Conservation (phyloP, 1,140 invertebrate genomes). For the Sycophila sp. region DNA sequence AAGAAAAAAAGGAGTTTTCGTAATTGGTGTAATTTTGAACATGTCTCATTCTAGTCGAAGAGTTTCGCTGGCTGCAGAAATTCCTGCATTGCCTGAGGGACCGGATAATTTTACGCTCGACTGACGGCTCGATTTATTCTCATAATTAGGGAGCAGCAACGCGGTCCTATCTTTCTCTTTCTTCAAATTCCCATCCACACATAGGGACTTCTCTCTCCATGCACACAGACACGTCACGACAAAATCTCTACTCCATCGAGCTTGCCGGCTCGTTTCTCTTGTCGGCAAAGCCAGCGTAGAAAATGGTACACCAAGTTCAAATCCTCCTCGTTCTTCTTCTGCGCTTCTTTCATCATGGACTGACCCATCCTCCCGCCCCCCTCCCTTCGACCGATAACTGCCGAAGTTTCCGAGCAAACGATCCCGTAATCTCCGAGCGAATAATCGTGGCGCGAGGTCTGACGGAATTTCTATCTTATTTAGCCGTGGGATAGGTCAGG, state of each 20-base stretch:
- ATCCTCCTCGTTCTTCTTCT: background rate
- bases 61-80: too few relatives aligned
- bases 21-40: too few relatives aligned
- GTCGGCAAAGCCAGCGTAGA: background rate
- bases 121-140: slow-evolving; percentile 44
- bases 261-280: too few relatives aligned
- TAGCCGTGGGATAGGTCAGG: background rate
- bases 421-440: background rate
- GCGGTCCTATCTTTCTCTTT: slow-evolving; percentile 2
- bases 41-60: too few relatives aligned
- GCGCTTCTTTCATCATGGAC: background rate
- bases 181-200: background rate
- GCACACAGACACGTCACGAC: too few relatives aligned
- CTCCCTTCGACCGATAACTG: too few relatives aligned
- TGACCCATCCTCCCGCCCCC: too few relatives aligned
- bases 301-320: background rate
- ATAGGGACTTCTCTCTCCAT: too few relatives aligned
- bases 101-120: slow-evolving; percentile 45
- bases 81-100: too few relatives aligned
- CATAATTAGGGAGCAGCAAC: slow-evolving; percentile 45
- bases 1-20: too few relatives aligned
- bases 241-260: too few relatives aligned
- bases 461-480: slow-evolving; percentile 4
- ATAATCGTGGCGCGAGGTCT: background rate
- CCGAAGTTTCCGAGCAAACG: background rate